A percentile compares a stretch with the other conserved stretches of the same genome.
These are phyloP conservation scores for Caenorhabditis elegans DNA, from an alignment of 1,140 invertebrate genomes.

Conservation along the genomic window WBcel235 BX284604.4:9216501-9217000, in stretches of 20 bases:
- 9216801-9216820: too few relatives aligned
- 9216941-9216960: too few relatives aligned
- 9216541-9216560: neutral
- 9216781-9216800: too few relatives aligned
- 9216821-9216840: too few relatives aligned
- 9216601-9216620: neutral
- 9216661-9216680: slow-evolving; percentile 20
- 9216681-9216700: neutral
- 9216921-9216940: too few relatives aligned
- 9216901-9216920: too few relatives aligned
- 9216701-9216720: slow-evolving; percentile 1
- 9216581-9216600: neutral
- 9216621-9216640: neutral
- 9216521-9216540: neutral
- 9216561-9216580: neutral
- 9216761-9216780: neutral
- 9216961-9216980: too few relatives aligned
- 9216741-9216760: neutral
- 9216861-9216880: too few relatives aligned
- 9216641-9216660: neutral
- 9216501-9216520: neutral
- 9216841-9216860: too few relatives aligned
- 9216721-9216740: slow-evolving; percentile 1
- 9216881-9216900: too few relatives aligned
- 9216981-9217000: too few relatives aligned